phyloP scores from a whole-genome alignment of 2,888 invertebrate species.

The Mythimna vitellina region DNA sequence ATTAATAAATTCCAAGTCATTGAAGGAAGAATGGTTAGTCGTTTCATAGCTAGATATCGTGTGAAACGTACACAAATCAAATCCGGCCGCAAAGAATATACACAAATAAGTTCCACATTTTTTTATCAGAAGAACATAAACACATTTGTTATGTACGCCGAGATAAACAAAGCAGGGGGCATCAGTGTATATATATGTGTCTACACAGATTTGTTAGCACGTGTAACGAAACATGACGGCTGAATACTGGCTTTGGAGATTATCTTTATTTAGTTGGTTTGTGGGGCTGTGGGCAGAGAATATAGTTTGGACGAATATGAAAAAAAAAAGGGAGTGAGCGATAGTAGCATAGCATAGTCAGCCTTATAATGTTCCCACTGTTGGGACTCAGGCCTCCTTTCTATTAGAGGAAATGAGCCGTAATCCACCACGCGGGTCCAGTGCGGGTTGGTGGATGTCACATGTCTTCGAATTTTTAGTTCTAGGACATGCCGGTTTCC shows the following conservation, averaged over 20 bases:
- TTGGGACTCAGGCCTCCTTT: no score
- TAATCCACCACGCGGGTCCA: no score
- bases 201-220: slow-evolving; percentile 31
- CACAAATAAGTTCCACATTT: slow-evolving; percentile 19
- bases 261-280: slow-evolving; percentile 5
- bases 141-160: slow-evolving; percentile 32
- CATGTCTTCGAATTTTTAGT: no score
- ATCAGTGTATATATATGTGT: slow-evolving; percentile 17
- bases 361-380: no score
- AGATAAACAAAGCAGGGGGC: slow-evolving; percentile 42
- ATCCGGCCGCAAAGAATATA: slow-evolving; percentile 3
- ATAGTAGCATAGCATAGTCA: no score
- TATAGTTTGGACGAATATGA: not conserved
- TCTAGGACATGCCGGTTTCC: no score
- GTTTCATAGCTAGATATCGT: not conserved
- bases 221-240: slow-evolving; percentile 18
- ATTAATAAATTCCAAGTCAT: not conserved
- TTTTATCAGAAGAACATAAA: slow-evolving; percentile 46
- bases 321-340: no score
- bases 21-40: slow-evolving; percentile 5
- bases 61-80: slow-evolving; percentile 10
- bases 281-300: not conserved
- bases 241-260: not conserved
- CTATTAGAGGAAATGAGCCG: no score
- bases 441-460: no score